Percentiles rank a stretch among this genome's conserved stretches.
Evolutionary conservation across 2,113 vertebrate genomes (phyloP).

Genomic region (Monopterus albus): DNA sequence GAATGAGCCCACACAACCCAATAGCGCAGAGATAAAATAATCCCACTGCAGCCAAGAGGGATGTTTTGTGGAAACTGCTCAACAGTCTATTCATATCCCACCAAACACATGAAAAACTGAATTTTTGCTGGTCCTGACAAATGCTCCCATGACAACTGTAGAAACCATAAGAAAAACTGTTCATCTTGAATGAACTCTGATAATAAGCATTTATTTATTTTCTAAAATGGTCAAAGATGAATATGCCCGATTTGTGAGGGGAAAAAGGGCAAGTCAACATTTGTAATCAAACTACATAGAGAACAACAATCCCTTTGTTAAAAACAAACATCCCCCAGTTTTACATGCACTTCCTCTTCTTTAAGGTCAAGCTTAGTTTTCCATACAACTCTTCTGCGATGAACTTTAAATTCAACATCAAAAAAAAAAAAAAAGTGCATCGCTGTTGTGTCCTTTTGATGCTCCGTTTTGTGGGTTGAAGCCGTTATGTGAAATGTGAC

Average conservation of each 20-base stretch:
- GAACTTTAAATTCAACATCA: slow-evolving; percentile 34
- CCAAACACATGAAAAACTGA: slow-evolving; percentile 11
- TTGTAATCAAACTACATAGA: too few species aligned
- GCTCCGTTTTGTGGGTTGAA: slow-evolving; percentile 26
- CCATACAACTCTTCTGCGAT: neutral
- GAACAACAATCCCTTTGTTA: neutral
- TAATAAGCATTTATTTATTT: neutral
- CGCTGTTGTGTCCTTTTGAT: slow-evolving; percentile 1
- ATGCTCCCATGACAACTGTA: neutral
- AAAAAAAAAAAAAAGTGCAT: slow-evolving; percentile 37
- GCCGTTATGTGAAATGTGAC: slow-evolving; percentile 39
- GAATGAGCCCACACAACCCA: slow-evolving; percentile 36
- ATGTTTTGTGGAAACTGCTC: slow-evolving; percentile 15
- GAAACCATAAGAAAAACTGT: too few species aligned
- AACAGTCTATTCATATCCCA: slow-evolving; percentile 19
- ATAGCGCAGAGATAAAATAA: slow-evolving; percentile 38
- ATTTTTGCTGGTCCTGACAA: slow-evolving; percentile 3
- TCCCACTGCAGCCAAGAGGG: slow-evolving; percentile 18
- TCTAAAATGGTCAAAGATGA: neutral
- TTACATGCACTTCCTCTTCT: neutral
- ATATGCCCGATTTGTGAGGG: neutral
- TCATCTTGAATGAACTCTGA: too few species aligned
- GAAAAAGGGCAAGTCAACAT: too few species aligned
- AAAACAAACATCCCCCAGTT: neutral
- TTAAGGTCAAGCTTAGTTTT: slow-evolving; percentile 19